Conservation (phyloP, 2,113 vertebrate species). For the Corapipo altera region DNA sequence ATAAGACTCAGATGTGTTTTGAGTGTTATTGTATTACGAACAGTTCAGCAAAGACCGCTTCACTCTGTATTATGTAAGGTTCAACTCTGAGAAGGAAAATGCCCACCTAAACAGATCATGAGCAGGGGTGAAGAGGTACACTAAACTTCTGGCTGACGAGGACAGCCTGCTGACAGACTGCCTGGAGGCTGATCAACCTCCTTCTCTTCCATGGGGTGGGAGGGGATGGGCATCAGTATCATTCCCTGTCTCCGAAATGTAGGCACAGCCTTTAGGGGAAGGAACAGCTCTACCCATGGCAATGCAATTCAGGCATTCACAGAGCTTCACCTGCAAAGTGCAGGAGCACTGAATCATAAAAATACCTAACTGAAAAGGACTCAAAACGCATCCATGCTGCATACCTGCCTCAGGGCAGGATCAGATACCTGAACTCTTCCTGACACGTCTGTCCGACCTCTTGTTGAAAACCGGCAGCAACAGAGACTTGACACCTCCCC, state of each 20-base stretch:
- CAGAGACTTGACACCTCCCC: neutral
- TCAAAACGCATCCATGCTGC: neutral
- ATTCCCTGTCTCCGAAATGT: neutral
- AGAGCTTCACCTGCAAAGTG: neutral
- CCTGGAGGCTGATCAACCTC: neutral
- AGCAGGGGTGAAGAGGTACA: neutral
- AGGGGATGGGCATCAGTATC: neutral
- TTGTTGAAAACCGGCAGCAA: neutral
- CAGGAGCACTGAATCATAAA: neutral
- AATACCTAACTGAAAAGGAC: neutral
- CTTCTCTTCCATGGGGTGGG: neutral
- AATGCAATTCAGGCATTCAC: neutral
- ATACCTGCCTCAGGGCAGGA: neutral
- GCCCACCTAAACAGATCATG: neutral
- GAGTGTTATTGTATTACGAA: neutral
- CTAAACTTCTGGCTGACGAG: neutral
- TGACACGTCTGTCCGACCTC: neutral
- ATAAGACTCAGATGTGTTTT: constrained; percentile 40
- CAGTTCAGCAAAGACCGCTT: constrained; percentile 1
- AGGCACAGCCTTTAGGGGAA: neutral
- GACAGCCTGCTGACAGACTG: neutral
- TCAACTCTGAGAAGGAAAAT: constrained; percentile 14
- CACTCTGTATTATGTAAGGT: neutral
- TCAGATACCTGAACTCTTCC: neutral
- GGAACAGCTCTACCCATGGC: neutral